Conservation (phyloP, 2,797 vertebrate species). For the Micromesistius poutassou region DNA sequence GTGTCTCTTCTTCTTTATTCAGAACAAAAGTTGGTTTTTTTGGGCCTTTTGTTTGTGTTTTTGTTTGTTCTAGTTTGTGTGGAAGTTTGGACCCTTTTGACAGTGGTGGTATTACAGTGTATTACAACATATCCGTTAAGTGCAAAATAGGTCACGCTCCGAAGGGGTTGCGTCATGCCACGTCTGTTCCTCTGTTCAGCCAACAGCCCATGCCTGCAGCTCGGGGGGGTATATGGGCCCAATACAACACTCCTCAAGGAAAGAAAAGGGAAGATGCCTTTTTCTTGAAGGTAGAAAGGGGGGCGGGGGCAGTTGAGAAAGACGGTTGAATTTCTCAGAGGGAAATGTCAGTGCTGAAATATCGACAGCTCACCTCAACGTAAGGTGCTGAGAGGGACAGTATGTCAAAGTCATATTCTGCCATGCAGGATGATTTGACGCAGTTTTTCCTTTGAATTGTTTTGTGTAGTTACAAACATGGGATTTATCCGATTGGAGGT, state of each 20-base stretch:
- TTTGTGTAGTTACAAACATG: not conserved
- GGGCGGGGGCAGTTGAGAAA: not conserved
- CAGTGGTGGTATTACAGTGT: not conserved
- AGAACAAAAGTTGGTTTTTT: not conserved
- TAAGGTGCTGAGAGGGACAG: not conserved
- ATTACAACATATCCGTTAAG: not conserved
- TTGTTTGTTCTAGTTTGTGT: not conserved
- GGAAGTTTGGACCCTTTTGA: constrained; percentile 1
- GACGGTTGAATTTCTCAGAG: not conserved
- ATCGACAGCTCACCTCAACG: not conserved
- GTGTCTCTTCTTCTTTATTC: not conserved
- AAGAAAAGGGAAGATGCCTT: not conserved
- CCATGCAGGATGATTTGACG: not conserved
- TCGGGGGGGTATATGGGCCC: too few relatives aligned
- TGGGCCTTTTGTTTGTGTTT: not conserved
- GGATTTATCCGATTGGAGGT: not conserved
- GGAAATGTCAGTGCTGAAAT: not conserved
- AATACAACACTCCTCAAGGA: not conserved
- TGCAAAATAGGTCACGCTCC: not conserved
- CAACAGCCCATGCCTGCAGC: not conserved
- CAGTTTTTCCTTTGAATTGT: not conserved
- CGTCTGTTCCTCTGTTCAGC: not conserved
- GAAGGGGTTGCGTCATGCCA: not conserved
- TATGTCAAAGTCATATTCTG: not conserved
- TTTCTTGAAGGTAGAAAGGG: not conserved